A percentile compares a stretch with the other conserved stretches of the same genome.
These are phyloP conservation scores for Porites evermanni DNA, from an alignment of 92 coral and sea anemone genomes.

Conservation along the genomic window DNA sequence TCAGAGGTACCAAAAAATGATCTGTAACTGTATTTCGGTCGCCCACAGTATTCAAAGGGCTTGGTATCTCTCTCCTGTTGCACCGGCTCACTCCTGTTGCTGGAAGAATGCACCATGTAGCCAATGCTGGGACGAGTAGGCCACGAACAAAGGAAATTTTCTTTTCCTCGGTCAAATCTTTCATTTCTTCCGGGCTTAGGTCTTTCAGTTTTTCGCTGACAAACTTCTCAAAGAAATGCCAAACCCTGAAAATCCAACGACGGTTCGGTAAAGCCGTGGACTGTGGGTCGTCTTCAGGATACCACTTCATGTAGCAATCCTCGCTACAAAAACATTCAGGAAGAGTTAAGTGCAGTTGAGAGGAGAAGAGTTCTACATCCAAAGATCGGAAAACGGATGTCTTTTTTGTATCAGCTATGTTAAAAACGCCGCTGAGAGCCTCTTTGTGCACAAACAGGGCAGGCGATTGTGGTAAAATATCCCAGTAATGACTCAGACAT, in stretches of 20 bases:
- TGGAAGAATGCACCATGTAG: constrained; percentile 72
- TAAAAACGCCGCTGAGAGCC: constrained; percentile 7
- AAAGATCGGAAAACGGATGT: constrained; percentile 32
- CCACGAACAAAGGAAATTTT: constrained; percentile 18
- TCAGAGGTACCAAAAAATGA: constrained; percentile 59
- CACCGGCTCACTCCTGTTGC: constrained; percentile 27
- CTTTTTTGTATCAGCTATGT: not conserved
- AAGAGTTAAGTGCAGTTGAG: not conserved
- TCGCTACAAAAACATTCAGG: too few relatives aligned
- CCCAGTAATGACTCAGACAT: constrained; percentile 51
- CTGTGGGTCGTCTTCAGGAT: not conserved
- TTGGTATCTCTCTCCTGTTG: not conserved
- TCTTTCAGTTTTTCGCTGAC: not conserved
- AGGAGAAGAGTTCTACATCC: constrained; percentile 30
- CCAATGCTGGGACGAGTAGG: constrained; percentile 40
- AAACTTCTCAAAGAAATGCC: constrained; percentile 23
- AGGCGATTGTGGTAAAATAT: not conserved
- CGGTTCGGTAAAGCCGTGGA: not conserved
- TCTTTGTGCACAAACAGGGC: constrained; percentile 64
- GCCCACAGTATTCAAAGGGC: not conserved
- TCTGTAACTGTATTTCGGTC: not conserved
- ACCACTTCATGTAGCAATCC: constrained; percentile 7
- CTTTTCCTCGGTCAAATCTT: constrained; percentile 2
- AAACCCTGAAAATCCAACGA: constrained; percentile 26
- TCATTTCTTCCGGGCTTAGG: not conserved